These are phyloP conservation scores for Pachyseris speciosa DNA, from an alignment of 64 coral and sea anemone genomes.

Conservation along the genomic window DNA sequence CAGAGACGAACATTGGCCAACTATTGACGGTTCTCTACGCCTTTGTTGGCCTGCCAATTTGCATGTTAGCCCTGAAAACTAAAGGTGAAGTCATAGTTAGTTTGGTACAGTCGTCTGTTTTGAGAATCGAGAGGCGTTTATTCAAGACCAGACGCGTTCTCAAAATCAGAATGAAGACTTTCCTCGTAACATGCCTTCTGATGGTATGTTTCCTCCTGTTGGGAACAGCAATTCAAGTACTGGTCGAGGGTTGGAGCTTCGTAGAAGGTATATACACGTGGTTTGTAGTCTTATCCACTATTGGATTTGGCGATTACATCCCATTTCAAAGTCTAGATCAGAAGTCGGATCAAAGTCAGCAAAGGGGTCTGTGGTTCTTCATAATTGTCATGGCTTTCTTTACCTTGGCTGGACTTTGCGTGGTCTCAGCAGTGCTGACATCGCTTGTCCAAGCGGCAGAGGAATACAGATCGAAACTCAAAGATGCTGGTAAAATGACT, in stretches of 20 bases:
- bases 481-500: too few species aligned
- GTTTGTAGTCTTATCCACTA: conserved; percentile 35
- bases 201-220: neutral
- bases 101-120: neutral
- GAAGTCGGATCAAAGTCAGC: neutral
- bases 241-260: conserved; percentile 30
- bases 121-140: neutral
- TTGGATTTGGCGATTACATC: conserved; percentile 60
- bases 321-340: neutral
- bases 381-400: neutral
- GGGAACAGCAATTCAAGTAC: neutral
- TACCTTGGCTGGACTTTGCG: neutral
- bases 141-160: neutral
- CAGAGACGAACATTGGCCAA: conserved; percentile 14
- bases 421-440: neutral
- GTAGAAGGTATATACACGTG: conserved; percentile 9
- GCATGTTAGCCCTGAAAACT: conserved; percentile 37
- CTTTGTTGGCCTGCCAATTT: conserved; percentile 17
- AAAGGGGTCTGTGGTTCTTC: neutral
- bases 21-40: conserved; percentile 23
- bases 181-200: neutral
- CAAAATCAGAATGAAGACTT: conserved; percentile 3
- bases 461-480: neutral
- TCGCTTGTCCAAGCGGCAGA: neutral
- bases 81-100: neutral